A percentile compares a stretch with the other conserved stretches of the same genome.
phyloP scores from a whole-genome alignment of 1,140 invertebrate genomes.

The Drosophila pseudoananassae region DNA sequence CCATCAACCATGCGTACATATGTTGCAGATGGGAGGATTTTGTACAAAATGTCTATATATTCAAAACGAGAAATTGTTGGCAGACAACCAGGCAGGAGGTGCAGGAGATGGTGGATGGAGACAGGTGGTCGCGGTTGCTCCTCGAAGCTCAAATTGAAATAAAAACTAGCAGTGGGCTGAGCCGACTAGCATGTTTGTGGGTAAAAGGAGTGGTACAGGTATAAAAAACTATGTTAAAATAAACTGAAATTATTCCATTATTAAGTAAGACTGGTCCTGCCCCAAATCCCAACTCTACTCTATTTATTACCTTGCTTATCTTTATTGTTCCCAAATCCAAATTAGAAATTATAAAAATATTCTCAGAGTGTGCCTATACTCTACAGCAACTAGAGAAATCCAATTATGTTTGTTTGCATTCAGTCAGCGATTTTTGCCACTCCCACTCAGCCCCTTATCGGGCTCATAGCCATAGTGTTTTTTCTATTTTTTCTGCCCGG shows the following conservation, averaged over 20 bases:
- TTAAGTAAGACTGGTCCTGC: background rate
- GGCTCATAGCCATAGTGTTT: constrained; percentile 41
- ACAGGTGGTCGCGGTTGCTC: constrained; percentile 31
- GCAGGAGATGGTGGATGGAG: constrained; percentile 7
- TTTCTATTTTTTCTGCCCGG: constrained; percentile 45
- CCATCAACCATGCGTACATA: constrained; percentile 18
- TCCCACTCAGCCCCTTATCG: constrained; percentile 22
- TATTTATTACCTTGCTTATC: background rate
- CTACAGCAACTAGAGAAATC: constrained; percentile 74
- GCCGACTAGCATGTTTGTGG: constrained; percentile 5
- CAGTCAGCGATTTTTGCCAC: constrained; percentile 80
- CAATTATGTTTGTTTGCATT: constrained; percentile 83
- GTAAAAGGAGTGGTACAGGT: constrained; percentile 11
- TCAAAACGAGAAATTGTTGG: constrained; percentile 78
- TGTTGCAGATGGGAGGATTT: constrained; percentile 68
- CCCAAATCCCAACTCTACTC: background rate
- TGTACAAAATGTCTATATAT: constrained; percentile 81
- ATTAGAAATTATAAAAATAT: background rate
- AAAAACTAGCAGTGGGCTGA: constrained; percentile 59
- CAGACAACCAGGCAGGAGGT: constrained; percentile 39
- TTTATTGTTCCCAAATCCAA: background rate
- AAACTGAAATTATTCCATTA: background rate
- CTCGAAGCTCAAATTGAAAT: constrained; percentile 72
- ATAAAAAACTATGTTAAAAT: background rate
- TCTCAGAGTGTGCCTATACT: constrained; percentile 31